Conservation (phyloP, 1,140 invertebrate species). For the Fopius arisanus region DNA sequence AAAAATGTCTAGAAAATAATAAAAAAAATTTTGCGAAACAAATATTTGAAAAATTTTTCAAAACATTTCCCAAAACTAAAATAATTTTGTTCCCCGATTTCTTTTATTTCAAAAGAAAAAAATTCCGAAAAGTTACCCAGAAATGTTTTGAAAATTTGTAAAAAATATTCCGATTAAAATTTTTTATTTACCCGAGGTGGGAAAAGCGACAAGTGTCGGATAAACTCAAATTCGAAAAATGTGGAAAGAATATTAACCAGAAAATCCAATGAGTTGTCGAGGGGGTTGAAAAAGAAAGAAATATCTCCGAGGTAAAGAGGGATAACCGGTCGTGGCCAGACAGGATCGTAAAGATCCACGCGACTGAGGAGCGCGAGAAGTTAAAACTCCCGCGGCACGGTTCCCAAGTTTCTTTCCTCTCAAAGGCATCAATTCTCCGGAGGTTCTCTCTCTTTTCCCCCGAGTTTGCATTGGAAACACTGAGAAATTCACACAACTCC, state of each 20-base stretch:
- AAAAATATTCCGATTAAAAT: no score
- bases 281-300: not conserved
- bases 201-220: no score
- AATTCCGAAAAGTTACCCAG: no score
- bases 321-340: conserved; percentile 23
- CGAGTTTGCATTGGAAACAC: not conserved
- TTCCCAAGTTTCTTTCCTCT: conserved; percentile 20
- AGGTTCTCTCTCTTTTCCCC: not conserved
- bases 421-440: conserved; percentile 19
- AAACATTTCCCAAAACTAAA: no score
- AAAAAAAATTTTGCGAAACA: no score
- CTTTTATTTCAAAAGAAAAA: no score
- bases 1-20: no score
- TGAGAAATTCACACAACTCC: not conserved
- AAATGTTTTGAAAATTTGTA: no score
- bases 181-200: no score
- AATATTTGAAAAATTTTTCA: no score
- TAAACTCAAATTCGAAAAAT: not conserved
- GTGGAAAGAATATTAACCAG: not conserved
- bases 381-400: conserved; percentile 16
- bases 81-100: no score
- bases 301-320: conserved; percentile 7
- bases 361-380: conserved; percentile 23
- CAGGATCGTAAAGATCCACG: conserved; percentile 20
- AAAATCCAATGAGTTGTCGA: conserved; percentile 9